Base-by-base conservation (phyloP, 2,888 invertebrate genomes). In the Eupithecia centaureata region DNA sequence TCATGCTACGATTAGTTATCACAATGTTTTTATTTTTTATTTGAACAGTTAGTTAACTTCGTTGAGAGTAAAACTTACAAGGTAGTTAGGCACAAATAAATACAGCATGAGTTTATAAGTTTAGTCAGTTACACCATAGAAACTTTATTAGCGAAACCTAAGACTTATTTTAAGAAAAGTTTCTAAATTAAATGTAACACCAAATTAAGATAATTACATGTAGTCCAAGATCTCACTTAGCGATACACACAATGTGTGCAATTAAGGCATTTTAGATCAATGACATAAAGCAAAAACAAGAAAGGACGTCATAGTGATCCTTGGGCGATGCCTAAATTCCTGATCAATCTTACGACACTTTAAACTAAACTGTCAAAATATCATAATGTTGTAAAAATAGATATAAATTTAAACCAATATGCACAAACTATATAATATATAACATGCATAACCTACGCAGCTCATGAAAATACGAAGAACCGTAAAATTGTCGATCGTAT, bases 401-500 rank as follows among this genome's bases (percentile, higher is more conserved):
- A 42, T 18, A 42, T 18, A 18, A 18, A 18, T 42, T 42, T 42
- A 42, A 18, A 42, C 47, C 47, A 47, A 47, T 47, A 10, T 12
- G 47, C 22, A 22, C 12, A 22, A 47, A 4, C 47, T 47, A 12
- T 47, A 47, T n/a, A n/a, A n/a, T n/a, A n/a, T n/a, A n/a, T n/a
- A 42, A 47, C 47, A 18, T 47, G 22, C 10, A 47, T 47, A 47
- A 22, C 47, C 47, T 10, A 47, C 47, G 22, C 22, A 22, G 47
- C 47, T 47, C 22, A 22, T 47, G 42, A 42, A 42, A 47, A 47
- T 18, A 35, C 30, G 57, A 62, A 35, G 33, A 62, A 27, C 18
- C 52, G 52, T 30, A 22, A 33, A 15, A 62, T n/a, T 51, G 18
- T 25, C 47, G 54, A 47, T 60, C 27, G 60, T 60, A 63, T 47